Conservation (phyloP, 2,888 invertebrate species). For the Mythimna ferrago region DNA sequence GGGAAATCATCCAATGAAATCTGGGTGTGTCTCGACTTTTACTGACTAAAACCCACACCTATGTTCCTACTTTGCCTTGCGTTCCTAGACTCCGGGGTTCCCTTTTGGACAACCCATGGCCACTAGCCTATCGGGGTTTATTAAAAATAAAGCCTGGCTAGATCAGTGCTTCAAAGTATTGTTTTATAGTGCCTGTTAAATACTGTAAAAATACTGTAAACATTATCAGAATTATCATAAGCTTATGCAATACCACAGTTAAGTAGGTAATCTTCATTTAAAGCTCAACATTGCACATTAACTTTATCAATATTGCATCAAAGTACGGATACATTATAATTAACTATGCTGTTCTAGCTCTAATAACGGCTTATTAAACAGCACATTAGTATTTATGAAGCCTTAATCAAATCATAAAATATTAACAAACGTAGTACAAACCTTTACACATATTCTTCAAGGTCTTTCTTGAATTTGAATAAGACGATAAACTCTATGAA, state of each 20-base stretch:
- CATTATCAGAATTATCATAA: neutral
- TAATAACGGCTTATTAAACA: slow-evolving; percentile 29
- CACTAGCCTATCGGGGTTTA: too few relatives aligned
- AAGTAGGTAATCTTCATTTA: slow-evolving; percentile 39
- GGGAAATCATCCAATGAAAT: too few relatives aligned
- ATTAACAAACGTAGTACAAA: slow-evolving; percentile 15
- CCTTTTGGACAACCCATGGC: too few relatives aligned
- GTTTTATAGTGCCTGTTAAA: too few relatives aligned
- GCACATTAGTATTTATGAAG: slow-evolving; percentile 28
- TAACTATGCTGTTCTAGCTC: slow-evolving; percentile 23
- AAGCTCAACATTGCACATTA: slow-evolving; percentile 28
- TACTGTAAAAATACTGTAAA: neutral
- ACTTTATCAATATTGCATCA: slow-evolving; percentile 55
- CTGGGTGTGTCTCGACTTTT: too few relatives aligned
- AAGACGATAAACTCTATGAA: neutral
- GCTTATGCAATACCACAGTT: slow-evolving; percentile 2
- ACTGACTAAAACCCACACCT: too few relatives aligned
- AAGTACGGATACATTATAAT: slow-evolving; percentile 27
- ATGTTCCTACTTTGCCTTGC: too few relatives aligned
- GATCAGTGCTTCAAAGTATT: too few relatives aligned
- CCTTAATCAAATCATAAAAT: slow-evolving; percentile 23
- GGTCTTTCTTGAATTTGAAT: slow-evolving; percentile 13
- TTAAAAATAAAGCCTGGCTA: too few relatives aligned
- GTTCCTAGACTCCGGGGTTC: too few relatives aligned
- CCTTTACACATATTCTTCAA: slow-evolving; percentile 14